Percentiles rank a stretch among this genome's conserved stretches.
Evolutionary conservation across 2,113 vertebrate species (phyloP).

Genomic region (Salvelinus fontinalis): DNA sequence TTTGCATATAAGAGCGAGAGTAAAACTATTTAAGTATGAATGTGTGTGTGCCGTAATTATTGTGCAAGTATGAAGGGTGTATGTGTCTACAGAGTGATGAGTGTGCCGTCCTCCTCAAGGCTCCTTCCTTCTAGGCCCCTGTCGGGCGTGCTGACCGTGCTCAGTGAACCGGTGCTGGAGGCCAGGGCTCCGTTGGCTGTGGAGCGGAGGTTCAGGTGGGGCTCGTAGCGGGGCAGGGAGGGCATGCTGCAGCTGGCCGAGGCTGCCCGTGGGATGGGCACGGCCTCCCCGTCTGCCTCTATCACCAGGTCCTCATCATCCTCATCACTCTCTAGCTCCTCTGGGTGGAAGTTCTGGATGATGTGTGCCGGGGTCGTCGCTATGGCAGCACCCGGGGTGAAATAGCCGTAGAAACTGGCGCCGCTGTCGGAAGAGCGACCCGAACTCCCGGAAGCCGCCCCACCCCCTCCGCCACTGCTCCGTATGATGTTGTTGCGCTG

Average conservation of each 20-base stretch:
- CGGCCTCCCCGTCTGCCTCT: slow-evolving; percentile 76
- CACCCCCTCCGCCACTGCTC: slow-evolving; percentile 71
- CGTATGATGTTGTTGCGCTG: slow-evolving; percentile 94
- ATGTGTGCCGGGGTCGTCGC: slow-evolving; percentile 64
- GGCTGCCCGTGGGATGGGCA: slow-evolving; percentile 69
- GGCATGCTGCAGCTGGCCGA: slow-evolving; percentile 74
- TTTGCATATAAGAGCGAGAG: slow-evolving; percentile 1
- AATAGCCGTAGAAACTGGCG: slow-evolving; percentile 77
- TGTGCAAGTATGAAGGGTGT: slow-evolving; percentile 30
- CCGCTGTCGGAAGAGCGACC: slow-evolving; percentile 92
- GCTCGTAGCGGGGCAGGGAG: slow-evolving; percentile 80
- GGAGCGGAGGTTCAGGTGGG: slow-evolving; percentile 76
- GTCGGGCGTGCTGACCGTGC: slow-evolving; percentile 53
- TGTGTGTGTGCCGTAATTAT: slow-evolving; percentile 1
- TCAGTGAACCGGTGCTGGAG: slow-evolving; percentile 60
- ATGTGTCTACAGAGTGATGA: slow-evolving; percentile 87
- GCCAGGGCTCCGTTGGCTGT: slow-evolving; percentile 79
- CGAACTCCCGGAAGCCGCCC: slow-evolving; percentile 85
- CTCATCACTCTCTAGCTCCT: slow-evolving; percentile 91
- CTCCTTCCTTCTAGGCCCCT: slow-evolving; percentile 60
- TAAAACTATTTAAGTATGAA: background rate
- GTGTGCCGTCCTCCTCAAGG: slow-evolving; percentile 94
- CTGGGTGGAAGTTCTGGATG: slow-evolving; percentile 78
- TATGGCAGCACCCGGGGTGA: slow-evolving; percentile 41
- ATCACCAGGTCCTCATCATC: slow-evolving; percentile 88